Evolutionary conservation across 2,888 invertebrate species (phyloP), one percentile per base, ranked within the genome.

Genomic region (Ptychoptera contaminata): DNA sequence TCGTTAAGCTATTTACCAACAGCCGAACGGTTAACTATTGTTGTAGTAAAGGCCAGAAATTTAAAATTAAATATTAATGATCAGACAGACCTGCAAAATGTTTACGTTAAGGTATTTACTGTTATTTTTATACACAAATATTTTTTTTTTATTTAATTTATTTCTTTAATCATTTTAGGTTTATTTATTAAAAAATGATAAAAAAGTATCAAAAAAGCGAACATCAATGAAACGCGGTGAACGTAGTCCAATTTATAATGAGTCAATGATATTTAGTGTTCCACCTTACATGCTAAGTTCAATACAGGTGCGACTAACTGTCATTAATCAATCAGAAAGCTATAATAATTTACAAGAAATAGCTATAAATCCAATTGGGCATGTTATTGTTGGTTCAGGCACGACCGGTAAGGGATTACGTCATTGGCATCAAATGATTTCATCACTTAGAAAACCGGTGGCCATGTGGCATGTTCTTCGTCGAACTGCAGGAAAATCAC

Each of bases 381-480:
- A 86, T 62, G 78, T 86, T 44, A 80, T 85, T 49, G 76, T 85
- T 12, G 84, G 85, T 16, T 74, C 80, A 35, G 75, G 76, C 55
- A 76, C 81, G 11, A 72, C 74, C 35, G 85, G 85, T 45, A 66
- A 80, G 56, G 75, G 83, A 2, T 59, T 82, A 43, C 74, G 77
- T 16, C 86, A 86, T 57, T 86, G 85, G 85, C 79, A 81, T 58
- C 84, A 85, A 66, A 86, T 86, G 85, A 69, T 86, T 58, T 73
- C 79, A 32, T 79, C 82, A 14, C 68, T 83, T 39, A 71, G 85
- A 49, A 84, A 82, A 58, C 85, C 85, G 1, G 77, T 84, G 8
- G 81, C 83, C 31, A 85, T 85, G 84, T 86, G 86, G 85, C 86
- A 86, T 62, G 75, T 79, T 32, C 66, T 86, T 37, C 67, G 82